Conservation (phyloP, 2,797 vertebrate genomes). For the Cheirogaleus major region DNA sequence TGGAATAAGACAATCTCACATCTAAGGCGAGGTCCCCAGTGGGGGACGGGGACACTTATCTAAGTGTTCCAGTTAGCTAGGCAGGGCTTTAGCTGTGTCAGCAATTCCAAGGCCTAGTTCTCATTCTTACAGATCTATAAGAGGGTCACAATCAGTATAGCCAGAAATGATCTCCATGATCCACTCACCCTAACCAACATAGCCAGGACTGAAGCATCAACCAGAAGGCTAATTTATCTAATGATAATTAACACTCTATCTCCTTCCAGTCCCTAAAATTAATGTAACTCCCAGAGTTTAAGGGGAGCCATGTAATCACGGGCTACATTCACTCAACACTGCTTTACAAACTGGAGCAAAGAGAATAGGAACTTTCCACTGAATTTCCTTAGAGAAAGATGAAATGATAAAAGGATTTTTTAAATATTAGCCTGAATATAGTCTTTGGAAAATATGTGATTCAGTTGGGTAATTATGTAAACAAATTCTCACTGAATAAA, state of each 20-base stretch:
- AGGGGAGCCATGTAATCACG: background rate
- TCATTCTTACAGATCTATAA: background rate
- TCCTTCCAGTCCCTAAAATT: background rate
- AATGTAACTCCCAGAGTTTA: background rate
- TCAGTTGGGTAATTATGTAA: background rate
- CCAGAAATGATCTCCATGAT: background rate
- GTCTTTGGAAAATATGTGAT: conserved; percentile 1
- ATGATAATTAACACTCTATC: background rate
- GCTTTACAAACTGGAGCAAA: background rate
- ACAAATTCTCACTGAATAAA: background rate
- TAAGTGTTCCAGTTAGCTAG: background rate
- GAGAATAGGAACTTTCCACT: conserved; percentile 15
- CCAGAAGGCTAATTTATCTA: background rate
- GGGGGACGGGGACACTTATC: background rate
- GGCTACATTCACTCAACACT: background rate
- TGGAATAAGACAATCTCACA: background rate
- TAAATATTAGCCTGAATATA: background rate
- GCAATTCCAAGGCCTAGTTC: background rate
- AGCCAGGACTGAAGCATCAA: background rate
- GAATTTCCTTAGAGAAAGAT: conserved; percentile 2
- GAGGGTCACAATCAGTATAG: background rate
- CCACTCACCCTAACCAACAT: background rate
- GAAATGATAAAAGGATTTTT: background rate
- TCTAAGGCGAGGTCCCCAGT: background rate
- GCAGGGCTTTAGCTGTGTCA: background rate